Evolutionary conservation across 2,888 invertebrate genomes (phyloP), one percentile per base, ranked within the genome.

Genomic region (Drosophila gaucha): DNA sequence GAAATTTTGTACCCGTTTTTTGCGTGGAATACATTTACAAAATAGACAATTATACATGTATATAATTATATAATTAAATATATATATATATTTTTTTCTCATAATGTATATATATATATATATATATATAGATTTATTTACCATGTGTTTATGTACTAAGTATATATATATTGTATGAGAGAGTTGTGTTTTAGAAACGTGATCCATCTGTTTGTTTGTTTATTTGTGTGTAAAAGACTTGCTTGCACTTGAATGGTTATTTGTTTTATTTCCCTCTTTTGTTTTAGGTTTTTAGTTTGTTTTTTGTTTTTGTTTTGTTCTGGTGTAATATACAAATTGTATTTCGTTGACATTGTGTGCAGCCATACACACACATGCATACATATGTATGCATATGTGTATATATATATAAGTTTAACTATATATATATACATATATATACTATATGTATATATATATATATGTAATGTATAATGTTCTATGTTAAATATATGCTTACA

Each of bases 171-270:
- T 55, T 57, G 59, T 64, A 74, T 65, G 69, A 65, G 73, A 69
- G 56, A 54, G 50, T 70, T 62, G 68, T 80, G 78, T 77, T 80
- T 79, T 74, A 72, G 80, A 80, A 71, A 74, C 65, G 80, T 69
- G 80, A 80, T 80, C 84, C 84, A 74, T 78, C 28, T 49, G 63
- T 54, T 59, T 71, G 57, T 52, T 31, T 60, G 47, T 50, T 50
- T 59, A 4, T 68, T 63, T 74, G 41, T 74, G 69, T 74, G 66
- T 74, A 74, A 74, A 74, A 74, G 69, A 74, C 43, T 51, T 60
- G 54, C 62, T 70, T 74, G 67, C 74, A 74, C 70, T 69, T 67
- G 56, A 70, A 49, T 50, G 69, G 56, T 69, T 57, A 56, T 49
- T 62, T 28, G 33, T 33, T 55, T 26, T 62, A 43, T 55, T 57